Evolutionary conservation across 2,797 vertebrate species (phyloP).

Genomic region (Sardinella longiceps): DNA sequence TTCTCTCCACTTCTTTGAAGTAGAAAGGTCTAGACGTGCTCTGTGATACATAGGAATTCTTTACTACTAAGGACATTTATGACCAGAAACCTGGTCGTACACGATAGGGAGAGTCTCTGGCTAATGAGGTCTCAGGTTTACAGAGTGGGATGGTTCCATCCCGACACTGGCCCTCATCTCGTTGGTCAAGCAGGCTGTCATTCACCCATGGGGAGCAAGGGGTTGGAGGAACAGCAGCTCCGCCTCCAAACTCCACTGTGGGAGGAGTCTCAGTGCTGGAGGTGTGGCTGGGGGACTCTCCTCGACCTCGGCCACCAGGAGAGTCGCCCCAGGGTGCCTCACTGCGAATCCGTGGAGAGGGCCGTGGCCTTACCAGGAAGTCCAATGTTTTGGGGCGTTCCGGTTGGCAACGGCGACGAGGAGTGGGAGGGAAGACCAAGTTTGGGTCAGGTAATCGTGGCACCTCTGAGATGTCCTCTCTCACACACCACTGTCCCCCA

Average conservation of each 20-base stretch:
- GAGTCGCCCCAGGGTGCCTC: slow-evolving; percentile 88
- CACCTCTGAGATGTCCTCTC: slow-evolving; percentile 81
- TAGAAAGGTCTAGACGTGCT: slow-evolving; percentile 22
- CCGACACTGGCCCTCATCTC: slow-evolving; percentile 88
- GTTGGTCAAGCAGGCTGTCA: slow-evolving; percentile 85
- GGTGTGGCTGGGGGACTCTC: slow-evolving; percentile 87
- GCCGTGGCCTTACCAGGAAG: slow-evolving; percentile 91
- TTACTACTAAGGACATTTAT: slow-evolving; percentile 64
- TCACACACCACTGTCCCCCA: slow-evolving; percentile 80
- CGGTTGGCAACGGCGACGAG: slow-evolving; percentile 87
- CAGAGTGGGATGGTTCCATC: slow-evolving; percentile 91
- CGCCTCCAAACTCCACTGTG: slow-evolving; percentile 86
- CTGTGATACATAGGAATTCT: slow-evolving; percentile 24
- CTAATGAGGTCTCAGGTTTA: slow-evolving; percentile 80
- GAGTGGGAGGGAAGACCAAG: slow-evolving; percentile 91
- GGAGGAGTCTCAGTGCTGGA: slow-evolving; percentile 95
- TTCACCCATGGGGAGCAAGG: slow-evolving; percentile 78
- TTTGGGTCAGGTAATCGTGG: slow-evolving; percentile 94
- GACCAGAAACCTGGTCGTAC: slow-evolving; percentile 90
- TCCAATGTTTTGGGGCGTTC: slow-evolving; percentile 97
- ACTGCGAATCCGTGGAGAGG: slow-evolving; percentile 84
- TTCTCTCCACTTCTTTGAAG: background rate
- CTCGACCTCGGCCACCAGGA: slow-evolving; percentile 63
- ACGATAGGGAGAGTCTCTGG: slow-evolving; percentile 83
- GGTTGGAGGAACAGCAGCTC: slow-evolving; percentile 81